Conservation (phyloP, 30 jellyfish, hydroid and myxozoan genomes). For the Mastigias papua region DNA sequence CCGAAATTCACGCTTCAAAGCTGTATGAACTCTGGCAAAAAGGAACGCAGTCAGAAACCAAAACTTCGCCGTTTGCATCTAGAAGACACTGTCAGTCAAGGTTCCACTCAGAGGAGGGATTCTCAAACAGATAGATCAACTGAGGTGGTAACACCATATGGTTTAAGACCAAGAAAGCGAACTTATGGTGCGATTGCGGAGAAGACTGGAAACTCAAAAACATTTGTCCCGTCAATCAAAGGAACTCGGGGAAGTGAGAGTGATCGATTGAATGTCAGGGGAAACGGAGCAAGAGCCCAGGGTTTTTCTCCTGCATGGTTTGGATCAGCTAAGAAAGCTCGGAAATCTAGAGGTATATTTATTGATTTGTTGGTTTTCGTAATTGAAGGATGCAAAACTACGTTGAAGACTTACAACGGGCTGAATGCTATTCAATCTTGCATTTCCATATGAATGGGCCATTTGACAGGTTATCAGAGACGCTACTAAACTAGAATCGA, state of each 20-base stretch:
- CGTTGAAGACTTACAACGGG: too few species aligned
- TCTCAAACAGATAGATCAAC: not conserved
- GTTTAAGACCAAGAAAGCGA: slow-evolving; percentile 15
- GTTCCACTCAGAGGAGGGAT: not conserved
- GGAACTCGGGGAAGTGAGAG: not conserved
- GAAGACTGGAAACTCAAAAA: not conserved
- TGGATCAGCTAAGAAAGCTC: slow-evolving; percentile 30
- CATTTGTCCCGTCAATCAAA: too few species aligned
- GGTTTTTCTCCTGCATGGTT: slow-evolving; percentile 13
- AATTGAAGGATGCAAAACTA: too few species aligned
- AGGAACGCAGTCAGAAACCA: slow-evolving; percentile 38
- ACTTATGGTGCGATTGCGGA: not conserved
- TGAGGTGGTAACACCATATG: not conserved
- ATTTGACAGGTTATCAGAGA: too few species aligned
- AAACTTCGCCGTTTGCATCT: slow-evolving; percentile 36
- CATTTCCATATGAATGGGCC: too few species aligned
- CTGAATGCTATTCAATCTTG: too few species aligned
- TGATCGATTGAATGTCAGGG: not conserved
- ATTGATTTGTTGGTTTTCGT: not conserved
- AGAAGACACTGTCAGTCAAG: not conserved
- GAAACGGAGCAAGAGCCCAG: not conserved
- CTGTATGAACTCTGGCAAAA: slow-evolving; percentile 30
- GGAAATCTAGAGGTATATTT: not conserved
- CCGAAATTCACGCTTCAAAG: not conserved
- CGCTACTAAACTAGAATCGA: too few species aligned